Percentiles rank a stretch among this genome's conserved stretches.
These are phyloP conservation scores for Psittacula derbiana DNA, from an alignment of 2,797 vertebrate genomes.

Conservation along the genomic window DNA sequence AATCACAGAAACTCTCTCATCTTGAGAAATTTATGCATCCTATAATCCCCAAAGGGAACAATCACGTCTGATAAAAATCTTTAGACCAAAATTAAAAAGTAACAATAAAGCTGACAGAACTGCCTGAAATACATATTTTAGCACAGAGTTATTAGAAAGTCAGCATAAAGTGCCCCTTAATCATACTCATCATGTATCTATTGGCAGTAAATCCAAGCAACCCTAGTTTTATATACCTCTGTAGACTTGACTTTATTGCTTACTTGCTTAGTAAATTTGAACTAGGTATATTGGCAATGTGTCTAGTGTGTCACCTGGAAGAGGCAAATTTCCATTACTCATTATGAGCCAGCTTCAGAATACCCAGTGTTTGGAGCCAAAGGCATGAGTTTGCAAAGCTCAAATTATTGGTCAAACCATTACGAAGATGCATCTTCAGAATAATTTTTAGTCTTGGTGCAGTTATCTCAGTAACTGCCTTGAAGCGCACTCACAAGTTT, in stretches of 20 bases:
- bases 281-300: constrained; percentile 1
- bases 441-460: background rate
- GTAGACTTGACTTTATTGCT: constrained; percentile 24
- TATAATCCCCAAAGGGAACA: constrained; percentile 40
- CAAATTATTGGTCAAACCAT: background rate
- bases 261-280: constrained; percentile 47
- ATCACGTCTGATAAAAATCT: constrained; percentile 19
- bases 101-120: constrained; percentile 47
- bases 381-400: background rate
- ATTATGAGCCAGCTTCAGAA: constrained; percentile 1
- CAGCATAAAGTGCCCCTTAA: constrained; percentile 37
- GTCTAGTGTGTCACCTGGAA: constrained; percentile 3
- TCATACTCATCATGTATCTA: constrained; percentile 45
- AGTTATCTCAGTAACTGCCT: background rate
- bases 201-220: constrained; percentile 39
- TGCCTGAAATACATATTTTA: constrained; percentile 41
- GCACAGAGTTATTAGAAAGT: constrained; percentile 45
- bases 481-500: background rate
- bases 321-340: constrained; percentile 9
- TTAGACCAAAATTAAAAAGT: constrained; percentile 56
- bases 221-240: constrained; percentile 10
- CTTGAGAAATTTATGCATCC: constrained; percentile 36
- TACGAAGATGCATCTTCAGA: background rate
- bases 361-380: background rate
- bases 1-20: constrained; percentile 39